Evolutionary conservation across 2,797 vertebrate genomes (phyloP), one percentile per base, ranked within the genome.

Genomic region (Todus mexicanus): DNA sequence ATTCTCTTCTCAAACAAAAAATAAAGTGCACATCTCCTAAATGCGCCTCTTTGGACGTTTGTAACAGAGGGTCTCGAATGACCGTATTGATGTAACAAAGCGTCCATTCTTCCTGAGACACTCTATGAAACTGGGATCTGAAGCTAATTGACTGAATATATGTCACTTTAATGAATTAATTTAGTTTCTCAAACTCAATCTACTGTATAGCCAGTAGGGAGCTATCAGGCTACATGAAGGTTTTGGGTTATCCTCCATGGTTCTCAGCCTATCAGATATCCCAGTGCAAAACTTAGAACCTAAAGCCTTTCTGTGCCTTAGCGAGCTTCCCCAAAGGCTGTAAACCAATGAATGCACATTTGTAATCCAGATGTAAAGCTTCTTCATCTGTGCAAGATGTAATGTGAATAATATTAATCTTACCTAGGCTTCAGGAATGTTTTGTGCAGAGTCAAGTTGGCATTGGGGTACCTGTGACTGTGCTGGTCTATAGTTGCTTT

Each of bases 141-240:
- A 78, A 71, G 56, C 60, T 89, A 95, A 91, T 95, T 81, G 91
- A 86, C 89, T 86, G 93, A 84, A 89, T 96, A 84, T 86, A 83
- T 53, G 87, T 93, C 25, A 16, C 79, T 95, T 93, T 91, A 87
- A 89, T 92, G 89, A 94, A 95, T 92, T 95, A 81, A 91, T 96
- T 93, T 96, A 38, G 84, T 89, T 87, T 92, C 89, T 92, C 80
- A 79, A 95, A 80, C 92, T 94, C 9, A 1, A 91, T 90, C 87
- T 73, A 15, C 84, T 94, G 10, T 10, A 18, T 70, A 86, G 89
- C 90, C 94, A 60, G 91, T 76, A 79, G 92, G 94, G 91, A 95
- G 76, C 92, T 94, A 86, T 92, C 87, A 84, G 95, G 89, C 89
- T 93, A 87, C 89, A 53, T 2, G 0, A 60, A 75, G 82, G 79